These are phyloP conservation scores for Xestia sexstrigata DNA, from an alignment of 2,888 invertebrate genomes.

Conservation along the genomic window DNA sequence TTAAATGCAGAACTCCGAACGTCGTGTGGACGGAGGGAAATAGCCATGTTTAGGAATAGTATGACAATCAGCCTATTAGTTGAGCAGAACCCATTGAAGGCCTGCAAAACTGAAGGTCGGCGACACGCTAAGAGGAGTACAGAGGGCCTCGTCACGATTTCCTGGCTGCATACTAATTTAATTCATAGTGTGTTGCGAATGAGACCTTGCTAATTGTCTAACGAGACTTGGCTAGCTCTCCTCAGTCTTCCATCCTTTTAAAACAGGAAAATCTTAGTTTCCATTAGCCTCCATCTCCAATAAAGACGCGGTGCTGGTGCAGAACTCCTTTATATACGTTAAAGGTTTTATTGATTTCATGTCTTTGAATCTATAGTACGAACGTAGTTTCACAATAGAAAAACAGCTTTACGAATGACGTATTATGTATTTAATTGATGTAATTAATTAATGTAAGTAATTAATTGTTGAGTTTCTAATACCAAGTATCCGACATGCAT, in stretches of 20 bases:
- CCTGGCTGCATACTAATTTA: constrained; percentile 79
- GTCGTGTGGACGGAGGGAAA: too few species aligned
- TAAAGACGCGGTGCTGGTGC: neutral
- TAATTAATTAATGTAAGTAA: too few species aligned
- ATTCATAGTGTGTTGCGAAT: constrained; percentile 81
- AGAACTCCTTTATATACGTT: neutral
- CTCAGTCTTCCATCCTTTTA: constrained; percentile 18
- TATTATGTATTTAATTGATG: too few species aligned
- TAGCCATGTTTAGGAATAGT: constrained; percentile 48
- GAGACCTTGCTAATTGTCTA: constrained; percentile 74
- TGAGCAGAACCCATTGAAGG: constrained; percentile 57
- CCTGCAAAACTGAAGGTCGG: constrained; percentile 61
- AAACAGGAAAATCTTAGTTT: constrained; percentile 10
- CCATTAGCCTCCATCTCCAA: neutral
- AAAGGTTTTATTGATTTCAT: constrained; percentile 52
- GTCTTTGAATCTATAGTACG: constrained; percentile 52
- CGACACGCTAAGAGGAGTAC: constrained; percentile 67
- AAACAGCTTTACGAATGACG: constrained; percentile 27
- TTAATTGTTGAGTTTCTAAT: constrained; percentile 51
- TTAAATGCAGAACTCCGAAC: constrained; percentile 9
- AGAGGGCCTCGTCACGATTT: constrained; percentile 80
- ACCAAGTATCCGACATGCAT: constrained; percentile 26
- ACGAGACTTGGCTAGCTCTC: constrained; percentile 64
- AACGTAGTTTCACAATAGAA: constrained; percentile 22
- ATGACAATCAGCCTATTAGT: constrained; percentile 46